Conservation (phyloP, 2,888 invertebrate genomes). For the Drosophila kambysellisi region DNA sequence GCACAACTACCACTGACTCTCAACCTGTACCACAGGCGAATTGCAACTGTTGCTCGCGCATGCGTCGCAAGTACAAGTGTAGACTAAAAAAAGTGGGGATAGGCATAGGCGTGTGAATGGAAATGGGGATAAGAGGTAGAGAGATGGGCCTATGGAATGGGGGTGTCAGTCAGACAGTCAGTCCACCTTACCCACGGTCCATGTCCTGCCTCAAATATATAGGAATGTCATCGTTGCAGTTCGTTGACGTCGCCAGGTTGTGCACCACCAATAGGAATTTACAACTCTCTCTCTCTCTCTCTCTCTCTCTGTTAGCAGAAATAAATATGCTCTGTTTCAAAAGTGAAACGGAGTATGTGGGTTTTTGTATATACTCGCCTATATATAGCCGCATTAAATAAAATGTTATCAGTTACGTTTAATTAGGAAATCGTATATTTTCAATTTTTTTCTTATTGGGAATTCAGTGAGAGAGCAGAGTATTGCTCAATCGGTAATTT, state of each 20-base stretch:
- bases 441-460: not conserved
- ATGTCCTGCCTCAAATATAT: slow-evolving; percentile 31
- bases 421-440: not conserved
- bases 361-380: not conserved
- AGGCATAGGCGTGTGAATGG: not conserved
- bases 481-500: slow-evolving; percentile 6
- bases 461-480: slow-evolving; percentile 1
- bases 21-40: slow-evolving; percentile 15
- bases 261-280: slow-evolving; percentile 41
- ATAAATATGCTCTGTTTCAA: not conserved
- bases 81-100: not conserved
- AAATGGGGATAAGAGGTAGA: not conserved
- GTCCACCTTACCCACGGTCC: slow-evolving; percentile 1
- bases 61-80: slow-evolving; percentile 39
- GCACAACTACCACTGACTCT: slow-evolving; percentile 5
- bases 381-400: not conserved
- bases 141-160: not conserved
- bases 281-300: slow-evolving; percentile 5
- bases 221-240: slow-evolving; percentile 51
- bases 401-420: not conserved
- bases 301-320: not conserved
- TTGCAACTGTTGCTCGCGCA: slow-evolving; percentile 42
- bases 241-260: slow-evolving; percentile 48
- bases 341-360: not conserved
- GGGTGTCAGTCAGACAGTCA: not conserved